Conservation (phyloP, 2,797 vertebrate genomes). For the Crenichthys baileyi region DNA sequence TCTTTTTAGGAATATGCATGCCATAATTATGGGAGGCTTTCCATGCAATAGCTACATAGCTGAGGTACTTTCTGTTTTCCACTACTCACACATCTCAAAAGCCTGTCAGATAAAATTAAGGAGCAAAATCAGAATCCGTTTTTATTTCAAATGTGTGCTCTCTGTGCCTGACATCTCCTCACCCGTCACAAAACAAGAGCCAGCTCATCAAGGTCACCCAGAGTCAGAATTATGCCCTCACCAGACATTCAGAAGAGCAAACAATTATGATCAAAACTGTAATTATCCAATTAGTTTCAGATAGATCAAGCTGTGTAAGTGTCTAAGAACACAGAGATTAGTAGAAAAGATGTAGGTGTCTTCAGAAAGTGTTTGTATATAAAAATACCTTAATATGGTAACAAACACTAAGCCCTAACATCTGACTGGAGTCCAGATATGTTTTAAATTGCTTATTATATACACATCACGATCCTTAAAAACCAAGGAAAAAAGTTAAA, state of each 20-base stretch:
- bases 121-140: conserved; percentile 37
- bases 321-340: conserved; percentile 38
- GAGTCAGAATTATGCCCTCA: conserved; percentile 64
- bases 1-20: conserved; percentile 64
- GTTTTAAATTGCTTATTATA: no score
- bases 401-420: no score
- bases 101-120: conserved; percentile 54
- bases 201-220: no score
- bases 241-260: conserved; percentile 66
- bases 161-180: background rate
- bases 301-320: conserved; percentile 45
- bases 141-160: conserved; percentile 38
- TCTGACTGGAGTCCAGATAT: no score
- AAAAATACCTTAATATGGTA: no score
- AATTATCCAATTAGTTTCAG: conserved; percentile 72
- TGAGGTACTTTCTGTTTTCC: conserved; percentile 66
- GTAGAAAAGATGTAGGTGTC: no score
- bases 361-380: no score
- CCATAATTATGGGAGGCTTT: conserved; percentile 69
- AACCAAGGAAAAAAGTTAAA: background rate
- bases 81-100: conserved; percentile 43
- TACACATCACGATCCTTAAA: background rate
- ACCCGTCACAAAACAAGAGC: no score
- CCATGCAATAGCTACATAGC: conserved; percentile 63
- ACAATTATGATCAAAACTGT: conserved; percentile 70